Percentiles rank a stretch among this genome's conserved stretches.
Conservation (phyloP, 2,888 invertebrate species). For the Acleris cristana region DNA sequence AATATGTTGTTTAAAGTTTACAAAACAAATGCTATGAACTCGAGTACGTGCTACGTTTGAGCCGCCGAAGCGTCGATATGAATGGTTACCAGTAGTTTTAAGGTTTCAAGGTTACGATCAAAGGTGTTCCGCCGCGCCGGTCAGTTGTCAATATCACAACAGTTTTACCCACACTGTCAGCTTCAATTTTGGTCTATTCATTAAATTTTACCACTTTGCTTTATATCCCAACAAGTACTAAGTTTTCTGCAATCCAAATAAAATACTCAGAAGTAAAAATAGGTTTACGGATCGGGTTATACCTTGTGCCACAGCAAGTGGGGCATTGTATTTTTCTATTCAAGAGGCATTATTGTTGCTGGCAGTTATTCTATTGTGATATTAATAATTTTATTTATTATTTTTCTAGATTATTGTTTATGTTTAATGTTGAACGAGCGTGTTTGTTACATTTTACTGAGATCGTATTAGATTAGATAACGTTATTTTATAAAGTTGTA, state of each 20-base stretch:
- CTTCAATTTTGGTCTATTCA: slow-evolving; percentile 43
- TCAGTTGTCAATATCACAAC: slow-evolving; percentile 75
- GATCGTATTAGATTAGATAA: slow-evolving; percentile 59
- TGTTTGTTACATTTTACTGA: slow-evolving; percentile 70
- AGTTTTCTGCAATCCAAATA: neutral
- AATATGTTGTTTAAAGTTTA: slow-evolving; percentile 17
- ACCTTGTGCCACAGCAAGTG: neutral
- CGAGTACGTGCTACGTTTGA: slow-evolving; percentile 53
- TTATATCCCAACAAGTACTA: neutral
- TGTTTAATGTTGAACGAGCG: slow-evolving; percentile 66
- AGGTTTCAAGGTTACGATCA: slow-evolving; percentile 64
- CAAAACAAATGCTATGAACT: slow-evolving; percentile 24
- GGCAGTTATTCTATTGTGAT: slow-evolving; percentile 82
- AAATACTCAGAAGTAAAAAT: neutral
- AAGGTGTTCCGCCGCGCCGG: slow-evolving; percentile 51
- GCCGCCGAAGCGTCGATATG: slow-evolving; percentile 56
- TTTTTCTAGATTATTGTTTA: slow-evolving; percentile 77
- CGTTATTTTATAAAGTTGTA: slow-evolving; percentile 42
- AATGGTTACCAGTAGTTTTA: slow-evolving; percentile 80
- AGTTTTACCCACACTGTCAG: slow-evolving; percentile 73
- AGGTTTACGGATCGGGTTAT: neutral
- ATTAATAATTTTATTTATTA: slow-evolving; percentile 81
- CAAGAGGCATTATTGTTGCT: slow-evolving; percentile 51
- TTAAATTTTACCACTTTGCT: slow-evolving; percentile 22
- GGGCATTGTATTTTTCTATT: slow-evolving; percentile 25